phyloP scores from a whole-genome alignment of 2,888 invertebrate species.

The Pteria penguin region DNA sequence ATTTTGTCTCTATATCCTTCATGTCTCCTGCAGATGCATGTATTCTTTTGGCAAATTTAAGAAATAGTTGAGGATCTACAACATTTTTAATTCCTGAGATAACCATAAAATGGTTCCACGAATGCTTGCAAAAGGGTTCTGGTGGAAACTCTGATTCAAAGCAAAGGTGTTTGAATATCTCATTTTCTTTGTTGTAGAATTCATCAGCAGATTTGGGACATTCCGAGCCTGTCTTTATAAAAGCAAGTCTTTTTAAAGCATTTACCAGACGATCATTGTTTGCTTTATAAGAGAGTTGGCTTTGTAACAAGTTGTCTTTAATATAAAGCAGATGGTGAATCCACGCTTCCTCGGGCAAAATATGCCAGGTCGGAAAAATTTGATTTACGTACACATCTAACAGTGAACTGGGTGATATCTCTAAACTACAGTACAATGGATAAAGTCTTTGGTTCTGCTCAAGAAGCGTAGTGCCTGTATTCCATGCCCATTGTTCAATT shows the following conservation, averaged over 20 bases:
- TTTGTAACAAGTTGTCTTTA: neutral
- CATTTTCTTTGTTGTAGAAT: constrained; percentile 1
- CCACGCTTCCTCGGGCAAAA: constrained; percentile 12
- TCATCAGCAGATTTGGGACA: neutral
- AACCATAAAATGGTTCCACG: constrained; percentile 43
- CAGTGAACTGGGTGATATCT: constrained; percentile 4
- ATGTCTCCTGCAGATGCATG: constrained; percentile 1
- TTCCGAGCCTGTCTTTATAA: constrained; percentile 5
- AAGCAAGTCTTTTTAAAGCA: neutral
- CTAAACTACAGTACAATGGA: constrained; percentile 16
- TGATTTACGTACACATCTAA: constrained; percentile 24
- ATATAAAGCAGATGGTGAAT: constrained; percentile 15
- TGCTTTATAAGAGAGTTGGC: neutral
- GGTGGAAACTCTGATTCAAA: constrained; percentile 32
- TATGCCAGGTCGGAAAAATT: constrained; percentile 6
- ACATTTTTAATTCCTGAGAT: constrained; percentile 38
- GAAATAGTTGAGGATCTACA: constrained; percentile 32
- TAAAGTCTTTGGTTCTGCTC: constrained; percentile 11
- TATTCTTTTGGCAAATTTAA: constrained; percentile 44
- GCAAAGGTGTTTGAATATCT: neutral
- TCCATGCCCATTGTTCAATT: constrained; percentile 38
- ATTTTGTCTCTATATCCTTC: constrained; percentile 18
- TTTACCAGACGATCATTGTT: constrained; percentile 11
- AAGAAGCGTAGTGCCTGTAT: constrained; percentile 25
- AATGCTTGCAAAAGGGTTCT: neutral